Conservation (phyloP, 2,113 vertebrate species). For the Microcebus tavaratra region DNA sequence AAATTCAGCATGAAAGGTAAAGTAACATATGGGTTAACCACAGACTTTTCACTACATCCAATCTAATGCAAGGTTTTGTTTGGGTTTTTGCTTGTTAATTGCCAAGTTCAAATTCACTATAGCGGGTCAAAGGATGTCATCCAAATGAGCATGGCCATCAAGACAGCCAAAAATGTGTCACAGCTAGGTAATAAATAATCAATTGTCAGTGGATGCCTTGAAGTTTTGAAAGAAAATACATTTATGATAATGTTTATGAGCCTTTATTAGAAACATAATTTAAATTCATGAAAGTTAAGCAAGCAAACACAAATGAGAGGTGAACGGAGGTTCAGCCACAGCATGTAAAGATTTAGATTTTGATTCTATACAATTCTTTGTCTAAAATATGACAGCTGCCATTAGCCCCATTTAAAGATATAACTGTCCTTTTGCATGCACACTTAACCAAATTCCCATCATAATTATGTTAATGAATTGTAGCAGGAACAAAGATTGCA, state of each 20-base stretch:
- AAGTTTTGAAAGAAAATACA: neutral
- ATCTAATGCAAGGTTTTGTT: neutral
- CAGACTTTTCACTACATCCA: neutral
- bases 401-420: neutral
- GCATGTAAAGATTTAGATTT: neutral
- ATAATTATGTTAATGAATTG: conserved; percentile 31
- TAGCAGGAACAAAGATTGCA: conserved; percentile 13
- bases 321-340: neutral
- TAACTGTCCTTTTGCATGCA: neutral
- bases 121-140: neutral
- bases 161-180: neutral
- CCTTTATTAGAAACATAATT: conserved; percentile 22
- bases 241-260: neutral
- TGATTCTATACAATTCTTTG: neutral
- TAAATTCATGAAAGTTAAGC: conserved; percentile 22
- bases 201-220: neutral
- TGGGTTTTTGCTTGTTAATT: neutral
- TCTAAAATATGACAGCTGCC: neutral
- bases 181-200: neutral
- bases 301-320: neutral
- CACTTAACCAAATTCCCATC: conserved; percentile 1
- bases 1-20: neutral
- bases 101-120: neutral
- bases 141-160: neutral
- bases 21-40: neutral